A percentile compares a stretch with the other conserved stretches of the same genome.
These are phyloP conservation scores for Brachyhypopomus gauderio DNA, from an alignment of 2,113 vertebrate species.

Conservation along the genomic window DNA sequence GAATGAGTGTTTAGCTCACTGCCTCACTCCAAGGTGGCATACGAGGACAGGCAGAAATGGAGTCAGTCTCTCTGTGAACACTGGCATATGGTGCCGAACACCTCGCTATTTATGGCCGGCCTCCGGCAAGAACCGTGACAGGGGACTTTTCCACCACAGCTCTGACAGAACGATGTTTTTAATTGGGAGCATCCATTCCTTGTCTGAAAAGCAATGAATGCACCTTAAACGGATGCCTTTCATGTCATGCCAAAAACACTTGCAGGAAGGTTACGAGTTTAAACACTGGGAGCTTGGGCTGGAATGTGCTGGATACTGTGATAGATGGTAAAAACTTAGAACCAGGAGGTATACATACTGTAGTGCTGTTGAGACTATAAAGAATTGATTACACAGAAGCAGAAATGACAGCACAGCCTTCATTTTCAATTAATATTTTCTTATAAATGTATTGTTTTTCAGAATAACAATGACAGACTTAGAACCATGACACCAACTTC, in stretches of 20 bases:
- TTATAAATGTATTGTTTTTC: no score
- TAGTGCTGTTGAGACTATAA: neutral
- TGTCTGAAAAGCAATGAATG: conserved; percentile 27
- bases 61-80: conserved; percentile 40
- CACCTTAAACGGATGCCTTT: conserved; percentile 11
- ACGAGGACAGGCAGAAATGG: conserved; percentile 33
- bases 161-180: conserved; percentile 53
- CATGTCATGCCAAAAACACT: neutral
- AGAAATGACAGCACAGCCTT: neutral
- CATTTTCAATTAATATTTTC: no score
- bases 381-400: neutral
- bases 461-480: no score
- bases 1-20: neutral
- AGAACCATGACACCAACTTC: no score
- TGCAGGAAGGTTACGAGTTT: neutral
- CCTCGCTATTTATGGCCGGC: conserved; percentile 49
- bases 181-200: conserved; percentile 40
- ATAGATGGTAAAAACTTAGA: neutral
- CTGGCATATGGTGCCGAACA: conserved; percentile 42
- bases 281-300: neutral
- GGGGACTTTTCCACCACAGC: conserved; percentile 44
- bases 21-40: conserved; percentile 11
- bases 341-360: neutral
- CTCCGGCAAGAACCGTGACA: conserved; percentile 48
- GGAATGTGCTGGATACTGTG: neutral